These are phyloP conservation scores for Dryobota labecula DNA, from an alignment of 2,888 invertebrate genomes.

Conservation along the genomic window DNA sequence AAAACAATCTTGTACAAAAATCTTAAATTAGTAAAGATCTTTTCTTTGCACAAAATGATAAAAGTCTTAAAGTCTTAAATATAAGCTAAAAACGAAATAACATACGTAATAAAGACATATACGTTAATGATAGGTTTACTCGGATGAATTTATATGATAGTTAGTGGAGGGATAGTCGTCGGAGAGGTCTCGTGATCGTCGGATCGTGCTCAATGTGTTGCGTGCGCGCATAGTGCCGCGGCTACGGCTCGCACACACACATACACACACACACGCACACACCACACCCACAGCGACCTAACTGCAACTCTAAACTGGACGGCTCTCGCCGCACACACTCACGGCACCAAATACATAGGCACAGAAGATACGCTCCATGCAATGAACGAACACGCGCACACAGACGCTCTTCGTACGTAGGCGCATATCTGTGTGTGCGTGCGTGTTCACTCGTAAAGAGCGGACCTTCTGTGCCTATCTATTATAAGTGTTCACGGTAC, in stretches of 20 bases:
- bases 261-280: constrained; percentile 3
- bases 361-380: not conserved
- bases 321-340: constrained; percentile 13
- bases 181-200: constrained; percentile 59
- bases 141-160: constrained; percentile 87
- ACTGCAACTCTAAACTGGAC: constrained; percentile 3
- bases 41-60: constrained; percentile 85
- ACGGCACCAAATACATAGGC: not conserved
- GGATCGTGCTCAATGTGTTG: constrained; percentile 65
- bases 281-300: constrained; percentile 27
- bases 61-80: constrained; percentile 77
- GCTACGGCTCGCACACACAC: constrained; percentile 34
- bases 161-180: constrained; percentile 65
- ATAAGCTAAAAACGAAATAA: constrained; percentile 85
- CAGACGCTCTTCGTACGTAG: not conserved
- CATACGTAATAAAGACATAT: constrained; percentile 91
- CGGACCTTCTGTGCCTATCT: not conserved
- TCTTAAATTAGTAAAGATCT: constrained; percentile 76
- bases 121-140: constrained; percentile 89
- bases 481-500: not conserved
- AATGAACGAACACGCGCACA: not conserved
- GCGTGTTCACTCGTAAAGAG: not conserved
- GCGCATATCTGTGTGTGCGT: not conserved
- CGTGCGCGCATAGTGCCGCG: constrained; percentile 62
- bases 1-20: constrained; percentile 83